These are phyloP conservation scores for Chloebia gouldiae DNA, from an alignment of 2,113 vertebrate genomes.

Conservation along the genomic window DNA sequence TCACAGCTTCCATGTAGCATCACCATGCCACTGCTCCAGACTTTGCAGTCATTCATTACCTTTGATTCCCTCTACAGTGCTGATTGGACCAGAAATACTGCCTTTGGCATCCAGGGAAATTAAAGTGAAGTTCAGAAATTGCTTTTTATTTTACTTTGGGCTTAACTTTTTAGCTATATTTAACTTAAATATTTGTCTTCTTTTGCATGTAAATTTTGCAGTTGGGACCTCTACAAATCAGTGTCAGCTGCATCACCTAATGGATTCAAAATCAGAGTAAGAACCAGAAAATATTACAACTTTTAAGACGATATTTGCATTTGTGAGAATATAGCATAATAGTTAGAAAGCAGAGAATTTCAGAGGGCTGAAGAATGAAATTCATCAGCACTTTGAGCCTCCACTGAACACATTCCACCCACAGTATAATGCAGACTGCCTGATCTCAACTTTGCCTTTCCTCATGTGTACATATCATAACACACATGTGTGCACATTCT, in stretches of 20 bases:
- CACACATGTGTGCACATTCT: neutral
- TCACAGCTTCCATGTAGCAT: neutral
- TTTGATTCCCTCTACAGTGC: neutral
- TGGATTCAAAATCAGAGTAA: neutral
- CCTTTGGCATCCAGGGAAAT: neutral
- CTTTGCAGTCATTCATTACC: neutral
- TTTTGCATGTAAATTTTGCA: neutral
- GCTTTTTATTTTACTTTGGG: neutral
- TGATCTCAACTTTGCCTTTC: neutral
- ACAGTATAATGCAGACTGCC: neutral
- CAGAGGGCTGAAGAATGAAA: neutral
- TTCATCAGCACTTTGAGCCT: neutral
- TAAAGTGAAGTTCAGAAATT: neutral
- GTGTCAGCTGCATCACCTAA: neutral
- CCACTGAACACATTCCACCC: neutral
- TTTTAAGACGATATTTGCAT: neutral
- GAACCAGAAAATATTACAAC: neutral
- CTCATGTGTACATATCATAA: rapidly evolving
- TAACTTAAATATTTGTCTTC: neutral
- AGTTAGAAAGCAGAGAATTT: neutral
- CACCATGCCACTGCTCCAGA: rapidly evolving
- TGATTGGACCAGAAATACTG: neutral
- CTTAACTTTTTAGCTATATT: neutral
- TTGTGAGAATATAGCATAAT: neutral
- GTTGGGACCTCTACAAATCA: neutral